Evolutionary conservation across 2,113 vertebrate species (phyloP), one percentile per base, ranked within the genome.

Genomic region (Ciconia stormi): DNA sequence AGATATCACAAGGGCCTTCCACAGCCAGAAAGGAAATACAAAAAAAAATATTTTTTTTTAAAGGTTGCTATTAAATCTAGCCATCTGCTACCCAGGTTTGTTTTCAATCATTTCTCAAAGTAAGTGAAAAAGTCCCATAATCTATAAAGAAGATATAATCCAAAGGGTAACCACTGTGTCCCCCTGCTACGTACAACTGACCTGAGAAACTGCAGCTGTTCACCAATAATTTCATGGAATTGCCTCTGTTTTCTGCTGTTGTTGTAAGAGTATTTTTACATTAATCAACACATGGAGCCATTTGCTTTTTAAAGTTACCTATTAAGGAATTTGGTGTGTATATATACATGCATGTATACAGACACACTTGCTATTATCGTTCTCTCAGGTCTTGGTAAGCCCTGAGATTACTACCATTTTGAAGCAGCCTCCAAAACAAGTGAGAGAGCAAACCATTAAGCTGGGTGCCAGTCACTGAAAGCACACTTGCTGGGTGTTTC

Each of bases 161-260:
- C 50, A 44, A 61, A 70, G 30, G 16, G n/a, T n/a, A 63, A 86
- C 12, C 44, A 9, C 13, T 10, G 16, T 10, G 23, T 42, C 5
- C 10, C 17, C 8, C 27, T 32, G 9, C n/a, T 89, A 58, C 8
- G 1, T 4, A 53, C 15, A 1, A 55, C n/a, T 0, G 4, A 32
- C 47, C 26, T n/a, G 22, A 71, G 62, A 63, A 80, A 80, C 12
- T 52, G 30, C 49, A 63, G 58, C 62, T 77, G 12, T 44, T 81
- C 49, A 69, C 12, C 67, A 61, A 2, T 10, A 61, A 19, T 17
- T 62, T 6, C 25, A 82, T 3, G 10, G 47, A 72, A 72, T 2
- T 63, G 49, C 30, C 73, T 59, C 78, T 56, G 32, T 9, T 72
- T 79, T 82, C 58, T 86, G 29, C 32, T 82, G 30, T 4, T 80